Base-by-base conservation (phyloP, 2,113 vertebrate genomes). In the Dicaeum eximium region DNA sequence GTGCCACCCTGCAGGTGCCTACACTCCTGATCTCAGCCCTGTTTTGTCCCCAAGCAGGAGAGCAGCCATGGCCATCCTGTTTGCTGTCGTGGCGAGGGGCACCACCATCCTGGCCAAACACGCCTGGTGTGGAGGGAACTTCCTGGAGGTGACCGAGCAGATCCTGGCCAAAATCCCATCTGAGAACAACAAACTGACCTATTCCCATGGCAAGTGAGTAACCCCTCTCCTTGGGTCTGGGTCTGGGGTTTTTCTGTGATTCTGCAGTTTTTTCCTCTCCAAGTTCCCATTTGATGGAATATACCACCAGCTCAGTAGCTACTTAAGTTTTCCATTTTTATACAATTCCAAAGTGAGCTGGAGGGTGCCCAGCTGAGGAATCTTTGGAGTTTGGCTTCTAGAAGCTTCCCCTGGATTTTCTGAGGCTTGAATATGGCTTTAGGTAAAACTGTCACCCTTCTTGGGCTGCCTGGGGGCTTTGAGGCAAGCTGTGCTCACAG, bases 91-190 rank as follows among this genome's bases (percentile, higher is more conserved):
- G 97, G 99, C 99, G 15, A 98, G 99, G 95, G 99, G 99, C 96
- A 99, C 98, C 67, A 99, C 99, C 86, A 99, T 99, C 96, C 98
- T 99, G 79, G 99, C 99, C 95, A 99, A 99, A 72, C 98, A 99
- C 53, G 99, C 99, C 35, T 99, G 98, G 98, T 99, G 99, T 54
- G 98, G 98, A 13, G 99, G 99, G 20, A 99, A 99, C 98, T 99
- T 99, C 96, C 98, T 99, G 97, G 99, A 99, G 96, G 99, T 99
- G 95, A 99, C 99, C 0, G 99, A 99, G 92, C 99, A 99, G 97
- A 99, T 99, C 94, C 98, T 99, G 95, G 98, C 99, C 11, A 99
- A 99, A 95, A 99, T 99, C 86, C 99, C 99, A 0, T 99, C 99
- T 0, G 99, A 99, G 96, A 99, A 99, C 96, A 99, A 99, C 98